phyloP scores from a whole-genome alignment of 1,140 invertebrate genomes.

The Helicoverpa armigera region DNA sequence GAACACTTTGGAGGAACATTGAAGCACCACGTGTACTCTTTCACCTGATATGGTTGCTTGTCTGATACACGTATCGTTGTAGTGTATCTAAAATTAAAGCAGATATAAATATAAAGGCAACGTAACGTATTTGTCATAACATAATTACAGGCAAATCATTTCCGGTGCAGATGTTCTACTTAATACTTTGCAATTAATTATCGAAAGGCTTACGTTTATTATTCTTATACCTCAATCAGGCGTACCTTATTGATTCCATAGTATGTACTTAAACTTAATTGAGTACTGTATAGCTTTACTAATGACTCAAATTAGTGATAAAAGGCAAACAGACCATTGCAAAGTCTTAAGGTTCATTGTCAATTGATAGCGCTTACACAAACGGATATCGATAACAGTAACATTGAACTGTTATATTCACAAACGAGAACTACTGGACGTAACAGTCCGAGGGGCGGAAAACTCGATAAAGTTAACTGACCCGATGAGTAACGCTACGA shows the following conservation, averaged over 20 bases:
- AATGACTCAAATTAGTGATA: background rate
- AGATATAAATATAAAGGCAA: background rate
- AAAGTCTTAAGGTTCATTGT: conserved; percentile 34
- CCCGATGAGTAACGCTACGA: conserved; percentile 58
- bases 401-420: conserved; percentile 37
- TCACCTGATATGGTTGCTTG: conserved; percentile 92
- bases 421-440: conserved; percentile 15
- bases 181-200: background rate
- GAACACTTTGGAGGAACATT: conserved; percentile 94
- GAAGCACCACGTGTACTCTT: conserved; percentile 93
- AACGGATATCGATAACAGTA: conserved; percentile 42
- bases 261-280: background rate
- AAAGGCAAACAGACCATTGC: conserved; percentile 1
- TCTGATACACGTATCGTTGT: conserved; percentile 91
- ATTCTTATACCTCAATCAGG: background rate
- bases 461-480: conserved; percentile 65
- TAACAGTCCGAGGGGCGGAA: conserved; percentile 41
- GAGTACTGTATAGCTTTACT: background rate
- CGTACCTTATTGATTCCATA: no score
- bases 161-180: background rate
- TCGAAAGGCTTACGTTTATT: background rate
- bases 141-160: conserved; percentile 30
- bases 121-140: conserved; percentile 20
- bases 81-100: conserved; percentile 88
- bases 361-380: background rate